A percentile compares a stretch with the other conserved stretches of the same genome.
Evolutionary conservation across 2,888 invertebrate genomes (phyloP).

Genomic region (Campoplex nolae): DNA sequence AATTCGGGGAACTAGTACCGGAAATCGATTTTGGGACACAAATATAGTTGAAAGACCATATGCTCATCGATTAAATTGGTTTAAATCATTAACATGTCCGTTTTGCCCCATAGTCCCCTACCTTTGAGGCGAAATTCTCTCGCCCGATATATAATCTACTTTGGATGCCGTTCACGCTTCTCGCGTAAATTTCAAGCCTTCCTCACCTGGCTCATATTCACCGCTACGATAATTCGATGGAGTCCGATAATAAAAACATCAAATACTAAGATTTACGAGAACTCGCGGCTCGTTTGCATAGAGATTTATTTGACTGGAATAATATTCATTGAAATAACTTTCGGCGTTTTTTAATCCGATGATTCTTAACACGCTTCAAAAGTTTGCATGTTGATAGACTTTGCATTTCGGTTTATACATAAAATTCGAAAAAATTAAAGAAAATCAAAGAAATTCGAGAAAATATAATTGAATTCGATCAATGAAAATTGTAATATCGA

Average conservation of each 20-base stretch:
- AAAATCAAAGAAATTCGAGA: neutral
- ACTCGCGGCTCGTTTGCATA: neutral
- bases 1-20: no score
- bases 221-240: conserved; percentile 49
- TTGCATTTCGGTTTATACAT: neutral
- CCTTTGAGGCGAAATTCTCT: conserved; percentile 34
- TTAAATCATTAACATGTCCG: no score
- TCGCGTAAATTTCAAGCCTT: conserved; percentile 60
- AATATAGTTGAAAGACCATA: no score
- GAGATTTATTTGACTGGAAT: conserved; percentile 6
- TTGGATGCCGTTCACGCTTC: conserved; percentile 64
- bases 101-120: no score
- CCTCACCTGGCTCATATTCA: conserved; percentile 51
- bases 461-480: neutral
- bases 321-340: neutral
- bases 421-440: neutral
- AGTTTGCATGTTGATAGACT: neutral
- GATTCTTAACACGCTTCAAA: neutral
- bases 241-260: conserved; percentile 9
- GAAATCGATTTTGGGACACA: no score
- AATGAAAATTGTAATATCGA: neutral
- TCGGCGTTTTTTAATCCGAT: neutral
- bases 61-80: no score
- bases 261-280: conserved; percentile 25
- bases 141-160: conserved; percentile 55